Percentiles rank a stretch among this genome's conserved stretches.
These are phyloP conservation scores for Geotrupes spiniger DNA, from an alignment of 2,888 invertebrate genomes.

Conservation along the genomic window DNA sequence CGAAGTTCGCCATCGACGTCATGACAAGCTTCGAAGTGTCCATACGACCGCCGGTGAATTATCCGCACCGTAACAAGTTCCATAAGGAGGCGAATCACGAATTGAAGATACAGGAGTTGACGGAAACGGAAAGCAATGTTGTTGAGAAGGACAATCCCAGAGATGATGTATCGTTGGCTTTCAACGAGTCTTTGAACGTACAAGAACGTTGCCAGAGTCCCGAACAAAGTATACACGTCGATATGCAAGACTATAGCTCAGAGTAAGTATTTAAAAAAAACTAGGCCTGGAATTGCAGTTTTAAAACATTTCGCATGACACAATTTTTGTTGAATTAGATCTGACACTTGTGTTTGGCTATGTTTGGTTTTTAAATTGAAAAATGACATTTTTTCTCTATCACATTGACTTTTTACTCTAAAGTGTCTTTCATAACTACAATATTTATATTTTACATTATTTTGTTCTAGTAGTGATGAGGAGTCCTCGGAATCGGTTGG, in stretches of 20 bases:
- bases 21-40: slow-evolving; percentile 71
- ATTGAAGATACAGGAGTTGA: slow-evolving; percentile 42
- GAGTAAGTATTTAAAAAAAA: slow-evolving; percentile 39
- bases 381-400: too few species aligned
- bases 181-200: slow-evolving; percentile 41
- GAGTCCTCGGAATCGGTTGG: slow-evolving; percentile 47
- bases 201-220: slow-evolving; percentile 49
- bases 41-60: slow-evolving; percentile 31
- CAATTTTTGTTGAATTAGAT: too few species aligned
- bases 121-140: slow-evolving; percentile 26
- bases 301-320: too few species aligned
- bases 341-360: too few species aligned
- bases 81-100: slow-evolving; percentile 25
- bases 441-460: slow-evolving; percentile 13
- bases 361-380: slow-evolving; percentile 4
- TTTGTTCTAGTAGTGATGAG: slow-evolving; percentile 53
- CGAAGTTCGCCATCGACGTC: slow-evolving; percentile 66
- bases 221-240: slow-evolving; percentile 53
- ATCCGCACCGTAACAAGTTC: slow-evolving; percentile 13
- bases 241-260: slow-evolving; percentile 52
- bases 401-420: too few species aligned
- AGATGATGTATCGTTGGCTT: slow-evolving; percentile 39
- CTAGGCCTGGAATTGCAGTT: too few species aligned
- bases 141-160: slow-evolving; percentile 23
- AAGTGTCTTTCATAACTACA: too few species aligned